A percentile compares a stretch with the other conserved stretches of the same genome.
Conservation (phyloP, 2,797 vertebrate species). For the Liasis olivaceus region DNA sequence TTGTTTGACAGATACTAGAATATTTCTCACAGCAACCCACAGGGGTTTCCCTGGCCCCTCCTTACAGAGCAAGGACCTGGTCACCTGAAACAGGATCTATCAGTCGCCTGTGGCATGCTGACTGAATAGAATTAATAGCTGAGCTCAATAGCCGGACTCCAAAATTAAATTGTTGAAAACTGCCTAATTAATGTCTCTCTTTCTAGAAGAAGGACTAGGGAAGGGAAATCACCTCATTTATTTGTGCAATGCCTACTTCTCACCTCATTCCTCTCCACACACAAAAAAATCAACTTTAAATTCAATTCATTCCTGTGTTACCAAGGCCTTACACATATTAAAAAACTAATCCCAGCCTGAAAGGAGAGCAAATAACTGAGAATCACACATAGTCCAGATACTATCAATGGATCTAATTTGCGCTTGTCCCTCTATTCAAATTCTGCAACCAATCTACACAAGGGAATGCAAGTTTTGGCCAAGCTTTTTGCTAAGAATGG, state of each 20-base stretch:
- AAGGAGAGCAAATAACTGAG: conserved; percentile 64
- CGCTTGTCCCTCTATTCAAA: conserved; percentile 62
- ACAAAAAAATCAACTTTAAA: conserved; percentile 66
- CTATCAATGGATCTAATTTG: conserved; percentile 71
- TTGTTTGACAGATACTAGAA: neutral
- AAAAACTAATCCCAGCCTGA: conserved; percentile 73
- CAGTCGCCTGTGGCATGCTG: neutral
- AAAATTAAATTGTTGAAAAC: neutral
- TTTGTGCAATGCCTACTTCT: conserved; percentile 46
- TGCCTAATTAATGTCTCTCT: conserved; percentile 30
- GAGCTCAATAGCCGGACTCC: neutral
- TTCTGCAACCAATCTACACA: conserved; percentile 56
- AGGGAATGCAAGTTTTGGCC: conserved; percentile 54
- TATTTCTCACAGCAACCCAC: neutral
- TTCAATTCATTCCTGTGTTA: conserved; percentile 71
- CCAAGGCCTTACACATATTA: conserved; percentile 69
- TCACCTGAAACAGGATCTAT: neutral
- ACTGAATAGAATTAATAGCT: neutral
- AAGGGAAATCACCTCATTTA: conserved; percentile 33
- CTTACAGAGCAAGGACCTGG: neutral
- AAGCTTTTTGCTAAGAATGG: conserved; percentile 46
- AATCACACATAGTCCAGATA: conserved; percentile 72
- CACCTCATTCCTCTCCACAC: conserved; percentile 51
- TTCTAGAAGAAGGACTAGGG: neutral
- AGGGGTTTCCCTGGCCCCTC: neutral